Percentiles rank a stretch among this genome's conserved stretches.
phyloP scores from a whole-genome alignment of 2,797 vertebrate species.

The Parambassis ranga region DNA sequence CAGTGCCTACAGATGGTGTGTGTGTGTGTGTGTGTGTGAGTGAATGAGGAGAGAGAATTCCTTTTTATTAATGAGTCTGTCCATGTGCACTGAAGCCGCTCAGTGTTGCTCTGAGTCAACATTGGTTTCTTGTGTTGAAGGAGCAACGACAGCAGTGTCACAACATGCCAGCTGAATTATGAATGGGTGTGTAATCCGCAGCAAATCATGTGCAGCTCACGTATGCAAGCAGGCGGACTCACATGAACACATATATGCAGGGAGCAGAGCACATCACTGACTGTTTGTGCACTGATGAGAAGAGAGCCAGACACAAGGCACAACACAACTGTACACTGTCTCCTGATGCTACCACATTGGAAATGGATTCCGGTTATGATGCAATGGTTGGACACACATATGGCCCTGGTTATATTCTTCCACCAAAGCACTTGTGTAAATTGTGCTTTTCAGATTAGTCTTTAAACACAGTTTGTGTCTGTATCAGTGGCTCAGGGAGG shows the following conservation, averaged over 20 bases:
- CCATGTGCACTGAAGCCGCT: constrained; percentile 10
- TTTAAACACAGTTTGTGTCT: background rate
- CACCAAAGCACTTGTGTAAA: background rate
- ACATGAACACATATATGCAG: background rate
- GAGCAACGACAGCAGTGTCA: constrained; percentile 1
- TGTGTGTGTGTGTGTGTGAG: background rate
- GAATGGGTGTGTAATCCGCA: background rate
- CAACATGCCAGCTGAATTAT: constrained; percentile 31
- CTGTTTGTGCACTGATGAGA: background rate
- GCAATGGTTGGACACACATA: background rate
- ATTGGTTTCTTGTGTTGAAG: background rate
- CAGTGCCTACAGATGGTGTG: background rate
- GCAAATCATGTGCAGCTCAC: background rate
- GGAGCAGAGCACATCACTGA: background rate
- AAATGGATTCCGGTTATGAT: background rate
- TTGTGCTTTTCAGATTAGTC: background rate
- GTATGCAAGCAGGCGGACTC: background rate
- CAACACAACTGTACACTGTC: background rate
- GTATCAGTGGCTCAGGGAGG: too few species aligned
- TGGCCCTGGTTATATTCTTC: background rate
- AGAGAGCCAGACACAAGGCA: background rate
- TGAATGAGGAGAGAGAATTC: background rate
- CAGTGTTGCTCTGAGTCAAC: background rate
- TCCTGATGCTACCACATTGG: background rate
- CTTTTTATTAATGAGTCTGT: constrained; percentile 23